A percentile compares a stretch with the other conserved stretches of the same genome.
These are phyloP conservation scores for Lithobates pipiens DNA, from an alignment of 2,797 vertebrate species.

Conservation along the genomic window DNA sequence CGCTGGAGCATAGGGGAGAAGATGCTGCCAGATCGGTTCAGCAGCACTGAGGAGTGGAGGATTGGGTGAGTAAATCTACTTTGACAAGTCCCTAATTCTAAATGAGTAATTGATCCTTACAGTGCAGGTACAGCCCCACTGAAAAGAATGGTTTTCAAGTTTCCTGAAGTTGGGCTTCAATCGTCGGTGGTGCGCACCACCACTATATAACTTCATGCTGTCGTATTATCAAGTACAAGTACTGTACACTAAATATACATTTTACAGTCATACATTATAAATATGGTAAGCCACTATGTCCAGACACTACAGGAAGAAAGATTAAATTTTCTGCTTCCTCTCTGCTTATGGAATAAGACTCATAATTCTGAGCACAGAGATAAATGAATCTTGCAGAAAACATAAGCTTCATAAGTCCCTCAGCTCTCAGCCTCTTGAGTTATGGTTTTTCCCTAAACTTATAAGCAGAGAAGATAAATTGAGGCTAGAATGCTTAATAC, in stretches of 20 bases:
- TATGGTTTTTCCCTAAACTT: conserved; percentile 46
- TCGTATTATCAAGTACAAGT: neutral
- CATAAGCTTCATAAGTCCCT: conserved; percentile 48
- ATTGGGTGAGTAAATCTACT: no score
- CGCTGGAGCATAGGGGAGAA: no score
- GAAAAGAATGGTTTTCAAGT: no score
- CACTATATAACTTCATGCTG: neutral
- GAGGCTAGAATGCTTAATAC: conserved; percentile 22
- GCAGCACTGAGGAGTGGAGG: no score
- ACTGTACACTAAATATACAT: neutral
- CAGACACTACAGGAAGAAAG: conserved; percentile 32
- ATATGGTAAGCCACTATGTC: conserved; percentile 17
- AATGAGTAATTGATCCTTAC: no score
- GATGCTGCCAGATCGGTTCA: no score
- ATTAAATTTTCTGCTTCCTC: conserved; percentile 35
- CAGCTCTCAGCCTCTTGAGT: conserved; percentile 35
- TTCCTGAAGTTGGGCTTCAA: no score
- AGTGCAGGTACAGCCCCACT: no score
- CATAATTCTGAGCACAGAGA: conserved; percentile 46
- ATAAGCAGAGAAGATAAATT: conserved; percentile 45
- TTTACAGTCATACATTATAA: conserved; percentile 32
- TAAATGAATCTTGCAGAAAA: conserved; percentile 48
- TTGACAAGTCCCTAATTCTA: no score
- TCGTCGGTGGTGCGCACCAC: no score
- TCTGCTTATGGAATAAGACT: conserved; percentile 35